Conservation (phyloP, 2,797 vertebrate genomes). For the Petrocephalus sullivani region DNA sequence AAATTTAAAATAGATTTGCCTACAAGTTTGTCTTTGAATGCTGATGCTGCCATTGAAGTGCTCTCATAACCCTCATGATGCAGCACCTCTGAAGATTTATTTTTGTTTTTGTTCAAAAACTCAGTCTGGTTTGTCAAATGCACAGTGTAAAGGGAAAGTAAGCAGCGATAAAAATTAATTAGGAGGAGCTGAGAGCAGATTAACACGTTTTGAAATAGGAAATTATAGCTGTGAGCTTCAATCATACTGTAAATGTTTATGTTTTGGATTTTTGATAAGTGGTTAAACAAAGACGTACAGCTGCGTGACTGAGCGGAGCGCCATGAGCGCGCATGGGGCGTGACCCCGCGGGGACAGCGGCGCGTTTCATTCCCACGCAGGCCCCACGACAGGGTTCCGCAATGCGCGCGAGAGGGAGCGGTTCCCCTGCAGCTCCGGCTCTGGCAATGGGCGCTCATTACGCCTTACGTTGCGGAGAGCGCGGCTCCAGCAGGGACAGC, state of each 20-base stretch:
- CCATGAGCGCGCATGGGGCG: not conserved
- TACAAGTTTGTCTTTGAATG: conserved; percentile 32
- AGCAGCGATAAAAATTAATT: not conserved
- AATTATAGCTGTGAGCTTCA: conserved; percentile 23
- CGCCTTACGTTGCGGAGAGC: conserved; percentile 13
- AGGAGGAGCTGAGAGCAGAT: not conserved
- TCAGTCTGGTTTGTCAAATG: conserved; percentile 26
- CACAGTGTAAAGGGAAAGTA: conserved; percentile 39
- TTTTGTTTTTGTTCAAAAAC: conserved; percentile 37
- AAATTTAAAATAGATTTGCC: conserved; percentile 29
- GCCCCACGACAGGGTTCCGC: not conserved
- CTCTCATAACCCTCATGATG: conserved; percentile 32
- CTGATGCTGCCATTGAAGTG: conserved; percentile 28
- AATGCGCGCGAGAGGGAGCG: not conserved
- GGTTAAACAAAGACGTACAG: not conserved
- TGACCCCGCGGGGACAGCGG: not conserved
- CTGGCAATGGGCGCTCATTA: not conserved
- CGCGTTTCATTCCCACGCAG: not conserved
- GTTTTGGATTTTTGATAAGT: conserved; percentile 23
- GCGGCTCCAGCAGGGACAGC: not conserved
- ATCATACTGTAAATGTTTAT: conserved; percentile 39
- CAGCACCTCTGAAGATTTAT: conserved; percentile 43
- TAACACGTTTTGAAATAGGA: not conserved
- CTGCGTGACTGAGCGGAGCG: not conserved
- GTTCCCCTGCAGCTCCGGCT: conserved; percentile 6